These are phyloP conservation scores for Ramazzottius varieornatus DNA, from an alignment of 2,888 invertebrate species.

Conservation along the genomic window DNA sequence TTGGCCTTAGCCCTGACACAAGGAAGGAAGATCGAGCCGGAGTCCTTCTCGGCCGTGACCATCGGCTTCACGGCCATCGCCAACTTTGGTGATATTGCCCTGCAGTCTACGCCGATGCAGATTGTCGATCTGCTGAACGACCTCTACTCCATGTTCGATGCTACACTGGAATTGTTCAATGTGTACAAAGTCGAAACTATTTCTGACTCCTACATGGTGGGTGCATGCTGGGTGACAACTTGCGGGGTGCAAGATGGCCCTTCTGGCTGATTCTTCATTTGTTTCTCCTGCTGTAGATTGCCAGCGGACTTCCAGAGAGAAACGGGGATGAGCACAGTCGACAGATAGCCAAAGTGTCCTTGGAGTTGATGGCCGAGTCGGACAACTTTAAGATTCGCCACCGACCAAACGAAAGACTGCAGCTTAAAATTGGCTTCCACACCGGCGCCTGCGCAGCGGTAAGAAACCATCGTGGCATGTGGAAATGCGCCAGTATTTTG, in stretches of 20 bases:
- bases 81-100: background rate
- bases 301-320: background rate
- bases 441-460: background rate
- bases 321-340: background rate
- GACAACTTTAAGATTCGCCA: background rate
- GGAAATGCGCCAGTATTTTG: no score
- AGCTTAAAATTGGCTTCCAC: background rate
- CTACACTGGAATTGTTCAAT: background rate
- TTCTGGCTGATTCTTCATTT: no score
- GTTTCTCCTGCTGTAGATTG: background rate
- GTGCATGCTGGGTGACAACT: background rate
- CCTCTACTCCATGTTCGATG: background rate
- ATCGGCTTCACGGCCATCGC: background rate
- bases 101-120: background rate
- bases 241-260: background rate
- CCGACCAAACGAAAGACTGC: background rate
- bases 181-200: constrained; percentile 1
- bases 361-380: background rate
- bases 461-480: no score
- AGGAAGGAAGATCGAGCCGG: background rate
- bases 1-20: background rate
- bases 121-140: constrained; percentile 2
- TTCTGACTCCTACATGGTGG: background rate
- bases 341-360: background rate
- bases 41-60: background rate